Conservation (phyloP, 1,140 invertebrate genomes). For the Drosophila paulistorum region DNA sequence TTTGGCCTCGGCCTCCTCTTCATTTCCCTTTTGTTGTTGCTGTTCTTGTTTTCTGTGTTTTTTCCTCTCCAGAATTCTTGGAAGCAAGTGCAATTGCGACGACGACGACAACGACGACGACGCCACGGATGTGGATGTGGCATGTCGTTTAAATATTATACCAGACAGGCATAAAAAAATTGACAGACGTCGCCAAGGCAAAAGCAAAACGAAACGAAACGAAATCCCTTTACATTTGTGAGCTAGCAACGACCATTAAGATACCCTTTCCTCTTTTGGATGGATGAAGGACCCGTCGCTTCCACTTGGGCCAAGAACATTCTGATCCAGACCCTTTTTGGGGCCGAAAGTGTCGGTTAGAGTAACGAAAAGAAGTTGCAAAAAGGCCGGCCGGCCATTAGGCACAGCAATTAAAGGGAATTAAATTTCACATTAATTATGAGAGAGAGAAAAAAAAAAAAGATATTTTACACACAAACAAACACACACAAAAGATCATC, state of each 20-base stretch:
- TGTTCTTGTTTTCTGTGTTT: constrained; percentile 23
- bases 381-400: constrained; percentile 26
- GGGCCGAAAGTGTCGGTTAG: constrained; percentile 50
- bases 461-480: not conserved
- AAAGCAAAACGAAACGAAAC: constrained; percentile 49
- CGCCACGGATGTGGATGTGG: constrained; percentile 60
- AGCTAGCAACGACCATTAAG: constrained; percentile 39
- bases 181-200: constrained; percentile 74
- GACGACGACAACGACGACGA: constrained; percentile 29
- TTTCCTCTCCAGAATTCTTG: constrained; percentile 51
- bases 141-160: constrained; percentile 75
- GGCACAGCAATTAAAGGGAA: constrained; percentile 64
- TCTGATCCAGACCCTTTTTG: too few species aligned
- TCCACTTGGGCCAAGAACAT: too few species aligned
- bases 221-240: constrained; percentile 37
- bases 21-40: constrained; percentile 10
- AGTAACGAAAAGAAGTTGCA: constrained; percentile 7
- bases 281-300: too few species aligned
- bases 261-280: not conserved
- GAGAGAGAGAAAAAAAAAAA: constrained; percentile 31
- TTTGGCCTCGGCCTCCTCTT: constrained; percentile 15
- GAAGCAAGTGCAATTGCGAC: constrained; percentile 73
- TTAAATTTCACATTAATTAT: constrained; percentile 77
- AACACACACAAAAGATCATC: constrained; percentile 27
- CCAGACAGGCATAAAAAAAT: constrained; percentile 76